Evolutionary conservation across 2,797 vertebrate species (phyloP).

Genomic region (Momotus momota): DNA sequence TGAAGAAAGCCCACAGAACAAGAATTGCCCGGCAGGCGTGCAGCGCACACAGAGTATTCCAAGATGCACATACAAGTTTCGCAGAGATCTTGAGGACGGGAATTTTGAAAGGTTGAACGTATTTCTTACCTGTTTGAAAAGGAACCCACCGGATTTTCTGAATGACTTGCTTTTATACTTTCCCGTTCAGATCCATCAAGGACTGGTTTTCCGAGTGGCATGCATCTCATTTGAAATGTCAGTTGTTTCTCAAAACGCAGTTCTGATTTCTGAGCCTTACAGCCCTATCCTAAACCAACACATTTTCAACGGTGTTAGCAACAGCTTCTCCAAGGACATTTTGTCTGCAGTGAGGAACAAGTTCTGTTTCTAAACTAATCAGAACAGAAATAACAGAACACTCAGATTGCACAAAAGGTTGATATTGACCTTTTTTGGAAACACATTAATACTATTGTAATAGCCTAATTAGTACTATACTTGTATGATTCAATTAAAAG

Average conservation of each 20-base stretch:
- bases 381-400: slow-evolving; percentile 11
- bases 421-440: not conserved
- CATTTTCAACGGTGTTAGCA: not conserved
- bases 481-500: not conserved
- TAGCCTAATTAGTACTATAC: not conserved
- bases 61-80: not conserved
- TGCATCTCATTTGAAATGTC: not conserved
- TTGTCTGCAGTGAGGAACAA: not conserved
- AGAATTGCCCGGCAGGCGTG: not conserved
- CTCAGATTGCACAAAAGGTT: slow-evolving; percentile 42
- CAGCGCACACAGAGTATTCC: not conserved
- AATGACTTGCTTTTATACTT: not conserved
- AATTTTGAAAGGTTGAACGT: not conserved
- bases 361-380: not conserved
- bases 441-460: slow-evolving; percentile 16
- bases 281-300: not conserved
- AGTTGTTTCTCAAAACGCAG: not conserved
- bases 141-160: not conserved
- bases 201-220: not conserved
- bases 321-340: not conserved
- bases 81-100: not conserved
- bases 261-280: not conserved
- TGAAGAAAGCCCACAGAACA: not conserved
- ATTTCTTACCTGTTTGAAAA: not conserved
- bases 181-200: not conserved